These are phyloP conservation scores for Plebejus melissa DNA, from an alignment of 2,888 invertebrate species.

Conservation along the genomic window DNA sequence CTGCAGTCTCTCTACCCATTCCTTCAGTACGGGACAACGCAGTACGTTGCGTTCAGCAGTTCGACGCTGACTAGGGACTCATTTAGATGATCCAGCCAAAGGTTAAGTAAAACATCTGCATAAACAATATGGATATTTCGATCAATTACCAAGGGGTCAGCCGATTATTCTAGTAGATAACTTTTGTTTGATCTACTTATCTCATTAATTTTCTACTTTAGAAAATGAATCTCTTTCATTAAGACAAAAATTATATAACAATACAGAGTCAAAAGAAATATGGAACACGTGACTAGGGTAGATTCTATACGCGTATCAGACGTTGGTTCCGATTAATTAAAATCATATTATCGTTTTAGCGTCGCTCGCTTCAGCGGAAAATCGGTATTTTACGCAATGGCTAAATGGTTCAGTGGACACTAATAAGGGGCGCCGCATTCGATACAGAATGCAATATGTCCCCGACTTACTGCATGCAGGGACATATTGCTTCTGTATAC, in stretches of 20 bases:
- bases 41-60: no score
- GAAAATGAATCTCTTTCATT: no score
- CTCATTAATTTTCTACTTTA: no score
- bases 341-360: conserved; percentile 58
- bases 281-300: conserved; percentile 17
- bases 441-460: conserved; percentile 26
- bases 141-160: no score
- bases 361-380: conserved; percentile 36
- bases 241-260: neutral
- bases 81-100: no score
- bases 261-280: conserved; percentile 7
- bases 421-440: neutral
- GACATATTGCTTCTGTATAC: neutral
- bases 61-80: no score
- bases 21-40: no score
- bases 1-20: no score
- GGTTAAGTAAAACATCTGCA: no score
- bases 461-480: neutral
- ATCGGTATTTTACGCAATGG: conserved; percentile 28
- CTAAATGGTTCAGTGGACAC: conserved; percentile 11
- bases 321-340: conserved; percentile 67
- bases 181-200: no score
- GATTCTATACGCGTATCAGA: conserved; percentile 41
- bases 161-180: no score
- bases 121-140: no score